phyloP scores from a whole-genome alignment of 2,888 invertebrate genomes.

The Drosophila helvetica region DNA sequence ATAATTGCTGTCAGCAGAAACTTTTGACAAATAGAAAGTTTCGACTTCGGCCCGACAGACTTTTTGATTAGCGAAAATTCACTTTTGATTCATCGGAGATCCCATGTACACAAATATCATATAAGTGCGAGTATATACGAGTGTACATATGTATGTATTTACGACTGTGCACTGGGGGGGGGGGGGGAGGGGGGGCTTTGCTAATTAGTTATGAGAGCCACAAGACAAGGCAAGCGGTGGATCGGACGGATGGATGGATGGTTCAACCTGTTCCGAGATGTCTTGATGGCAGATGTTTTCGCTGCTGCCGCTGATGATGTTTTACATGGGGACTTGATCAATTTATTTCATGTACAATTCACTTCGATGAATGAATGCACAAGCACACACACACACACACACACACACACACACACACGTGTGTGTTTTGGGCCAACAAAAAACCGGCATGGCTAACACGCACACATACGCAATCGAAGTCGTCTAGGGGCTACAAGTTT shows the following conservation, averaged over 20 bases:
- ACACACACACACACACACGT: slow-evolving; percentile 29
- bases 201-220: slow-evolving; percentile 34
- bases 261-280: slow-evolving; percentile 29
- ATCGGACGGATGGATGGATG: too few species aligned
- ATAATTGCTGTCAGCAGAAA: neutral
- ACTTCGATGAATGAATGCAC: slow-evolving; percentile 54
- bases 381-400: neutral
- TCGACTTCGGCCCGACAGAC: neutral
- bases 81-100: too few species aligned
- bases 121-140: neutral
- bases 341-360: slow-evolving; percentile 33
- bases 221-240: too few species aligned
- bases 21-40: neutral
- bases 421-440: slow-evolving; percentile 24
- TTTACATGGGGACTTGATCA: slow-evolving; percentile 21
- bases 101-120: too few species aligned
- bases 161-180: slow-evolving; percentile 5
- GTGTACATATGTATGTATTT: neutral
- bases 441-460: slow-evolving; percentile 59
- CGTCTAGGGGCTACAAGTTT: slow-evolving; percentile 16
- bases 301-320: slow-evolving; percentile 16
- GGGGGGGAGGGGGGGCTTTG: neutral
- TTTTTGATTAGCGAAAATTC: too few species aligned
- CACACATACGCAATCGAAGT: slow-evolving; percentile 43
- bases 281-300: slow-evolving; percentile 23